These are phyloP conservation scores for Peucedramus taeniatus DNA, from an alignment of 2,113 vertebrate species.

Conservation along the genomic window DNA sequence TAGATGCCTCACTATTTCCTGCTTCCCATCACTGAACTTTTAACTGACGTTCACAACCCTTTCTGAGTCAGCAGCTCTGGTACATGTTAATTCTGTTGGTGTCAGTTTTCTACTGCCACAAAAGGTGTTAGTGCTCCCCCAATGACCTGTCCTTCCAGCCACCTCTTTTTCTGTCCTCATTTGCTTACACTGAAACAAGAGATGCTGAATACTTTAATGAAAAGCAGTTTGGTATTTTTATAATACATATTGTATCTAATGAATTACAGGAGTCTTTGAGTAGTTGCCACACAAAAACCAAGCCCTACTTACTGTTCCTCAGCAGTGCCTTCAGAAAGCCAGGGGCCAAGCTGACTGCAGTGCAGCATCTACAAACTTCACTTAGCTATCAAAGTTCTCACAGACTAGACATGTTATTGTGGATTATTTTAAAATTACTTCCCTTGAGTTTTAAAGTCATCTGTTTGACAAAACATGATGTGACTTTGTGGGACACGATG, in stretches of 20 bases:
- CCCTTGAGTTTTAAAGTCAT: not conserved
- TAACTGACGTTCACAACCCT: not conserved
- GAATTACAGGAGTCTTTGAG: not conserved
- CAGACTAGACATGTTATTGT: not conserved
- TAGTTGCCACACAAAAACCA: not conserved
- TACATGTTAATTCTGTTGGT: not conserved
- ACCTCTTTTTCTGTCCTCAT: not conserved
- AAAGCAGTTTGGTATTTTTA: not conserved
- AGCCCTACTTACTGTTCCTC: not conserved
- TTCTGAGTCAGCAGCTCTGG: not conserved
- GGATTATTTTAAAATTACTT: not conserved
- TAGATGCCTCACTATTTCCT: not conserved
- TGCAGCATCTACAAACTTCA: not conserved
- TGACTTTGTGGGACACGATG: not conserved
- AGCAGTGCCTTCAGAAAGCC: not conserved
- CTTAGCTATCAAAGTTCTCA: not conserved
- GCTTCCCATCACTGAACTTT: not conserved
- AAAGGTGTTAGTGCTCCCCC: not conserved
- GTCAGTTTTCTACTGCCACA: not conserved
- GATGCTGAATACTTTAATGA: not conserved
- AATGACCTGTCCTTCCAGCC: not conserved
- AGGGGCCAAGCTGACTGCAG: not conserved
- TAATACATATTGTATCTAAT: not conserved
- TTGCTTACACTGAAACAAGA: not conserved
- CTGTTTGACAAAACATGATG: not conserved